Conservation (phyloP, 2,888 invertebrate species). For the Hololepta plana region DNA sequence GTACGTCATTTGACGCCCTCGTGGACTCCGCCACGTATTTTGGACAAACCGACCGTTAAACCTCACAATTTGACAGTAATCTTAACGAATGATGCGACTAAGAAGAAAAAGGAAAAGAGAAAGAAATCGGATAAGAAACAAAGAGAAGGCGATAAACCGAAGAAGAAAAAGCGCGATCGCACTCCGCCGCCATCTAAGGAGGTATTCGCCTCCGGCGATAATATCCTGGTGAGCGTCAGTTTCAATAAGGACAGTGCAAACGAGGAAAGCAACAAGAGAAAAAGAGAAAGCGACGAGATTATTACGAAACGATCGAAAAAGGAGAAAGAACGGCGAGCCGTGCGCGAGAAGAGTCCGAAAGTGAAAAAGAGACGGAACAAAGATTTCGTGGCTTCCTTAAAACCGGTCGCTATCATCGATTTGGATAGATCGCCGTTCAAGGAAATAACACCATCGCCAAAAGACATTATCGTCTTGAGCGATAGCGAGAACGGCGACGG, state of each 20-base stretch:
- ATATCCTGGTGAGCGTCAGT: constrained; percentile 82
- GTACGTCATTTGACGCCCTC: constrained; percentile 24
- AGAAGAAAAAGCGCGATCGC: constrained; percentile 24
- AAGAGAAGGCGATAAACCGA: constrained; percentile 22
- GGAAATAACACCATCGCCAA: constrained; percentile 62
- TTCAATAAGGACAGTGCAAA: constrained; percentile 50
- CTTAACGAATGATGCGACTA: constrained; percentile 36
- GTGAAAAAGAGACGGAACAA: constrained; percentile 18
- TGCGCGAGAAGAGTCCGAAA: constrained; percentile 14
- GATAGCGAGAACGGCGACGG: constrained; percentile 48
- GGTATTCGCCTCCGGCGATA: constrained; percentile 84
- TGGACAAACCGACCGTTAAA: constrained; percentile 21
- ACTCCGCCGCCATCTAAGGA: constrained; percentile 64
- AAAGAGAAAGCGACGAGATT: constrained; percentile 14
- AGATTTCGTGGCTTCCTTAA: constrained; percentile 27
- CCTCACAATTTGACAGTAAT: constrained; percentile 39
- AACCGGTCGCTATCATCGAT: constrained; percentile 74
- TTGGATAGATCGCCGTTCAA: constrained; percentile 71
- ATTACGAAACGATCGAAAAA: constrained; percentile 25
- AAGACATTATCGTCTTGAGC: constrained; percentile 65
- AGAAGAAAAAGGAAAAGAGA: constrained; percentile 29
- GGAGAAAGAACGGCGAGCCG: constrained; percentile 23
- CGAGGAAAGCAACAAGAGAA: constrained; percentile 7
- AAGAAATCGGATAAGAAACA: constrained; percentile 19
- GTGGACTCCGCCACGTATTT: constrained; percentile 43